Base-by-base conservation (phyloP, 2,888 invertebrate species). In the Sthenelais limicola region DNA sequence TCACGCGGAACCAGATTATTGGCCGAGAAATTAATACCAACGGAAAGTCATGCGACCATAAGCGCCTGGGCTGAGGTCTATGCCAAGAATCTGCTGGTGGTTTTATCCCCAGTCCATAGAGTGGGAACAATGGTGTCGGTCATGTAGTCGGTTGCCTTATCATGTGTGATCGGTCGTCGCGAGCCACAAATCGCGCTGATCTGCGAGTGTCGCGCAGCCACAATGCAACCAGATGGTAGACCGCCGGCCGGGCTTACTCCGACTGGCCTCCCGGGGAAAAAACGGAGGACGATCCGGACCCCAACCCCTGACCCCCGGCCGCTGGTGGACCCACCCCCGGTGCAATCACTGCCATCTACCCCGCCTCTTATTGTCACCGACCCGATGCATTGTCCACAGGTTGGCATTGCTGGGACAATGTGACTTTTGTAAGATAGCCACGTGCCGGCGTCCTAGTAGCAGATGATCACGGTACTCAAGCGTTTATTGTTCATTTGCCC, bases 341-440 rank as follows among this genome's bases (percentile, higher is more conserved):
- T 43, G 62, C 62, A 26, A 35, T 21, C 51, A 7, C 51, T 24
- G 21, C 7, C n/a, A 7, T 5, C 9, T 24, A 21, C 35, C 38
- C 38, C 38, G 1, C 38, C 38, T 24, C 62, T 24, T 26, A 9
- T 9, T 21, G 26, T 24, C 62, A 35, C 56, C 56, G n/a, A 7
- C 30, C 28, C 32, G 33, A 12, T 35, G 38, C 35, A 54, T 54
- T 54, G 54, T 54, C 28, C 54, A 26, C 54, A 21, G 62, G 62
- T 62, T 62, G 62, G 38, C 62, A 38, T 38, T 35, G 62, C 38
- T 21, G 62, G 26, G 18, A 56, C 56, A 56, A 56, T 62, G 38
- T 62, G 62, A 62, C 62, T 62, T 62, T 38, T 62, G 62, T 56
- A 30, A n/a, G 32, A 35, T 24, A 26, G 12, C 38, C 62, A 43